phyloP scores from a whole-genome alignment of 2,113 vertebrate genomes.

The Neodon shergylaensis region DNA sequence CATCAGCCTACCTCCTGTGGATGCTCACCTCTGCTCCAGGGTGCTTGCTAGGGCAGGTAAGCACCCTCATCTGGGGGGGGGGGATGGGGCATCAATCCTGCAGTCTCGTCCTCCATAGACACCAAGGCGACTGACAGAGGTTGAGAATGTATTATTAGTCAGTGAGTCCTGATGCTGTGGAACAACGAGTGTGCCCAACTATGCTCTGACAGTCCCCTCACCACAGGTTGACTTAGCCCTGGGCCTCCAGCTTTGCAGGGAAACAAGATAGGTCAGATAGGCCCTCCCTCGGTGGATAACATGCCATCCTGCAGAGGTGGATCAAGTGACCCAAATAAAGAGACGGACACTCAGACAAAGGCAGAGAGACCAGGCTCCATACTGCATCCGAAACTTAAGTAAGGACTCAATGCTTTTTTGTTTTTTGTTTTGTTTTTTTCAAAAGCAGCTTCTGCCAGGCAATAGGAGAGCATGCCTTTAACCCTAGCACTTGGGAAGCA shows the following conservation, averaged over 20 bases:
- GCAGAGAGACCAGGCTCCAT: background rate
- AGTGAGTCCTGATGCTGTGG: background rate
- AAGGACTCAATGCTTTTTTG: background rate
- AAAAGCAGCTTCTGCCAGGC: background rate
- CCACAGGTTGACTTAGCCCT: background rate
- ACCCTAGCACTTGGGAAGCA: too few species aligned
- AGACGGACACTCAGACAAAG: background rate
- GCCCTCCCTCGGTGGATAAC: background rate
- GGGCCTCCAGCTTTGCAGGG: background rate
- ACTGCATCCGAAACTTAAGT: background rate
- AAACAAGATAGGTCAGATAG: background rate
- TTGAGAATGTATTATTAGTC: background rate
- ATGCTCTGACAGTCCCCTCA: background rate
- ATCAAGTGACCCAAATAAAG: background rate
- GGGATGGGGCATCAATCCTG: too few species aligned
- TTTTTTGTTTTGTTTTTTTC: background rate
- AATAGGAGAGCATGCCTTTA: too few species aligned
- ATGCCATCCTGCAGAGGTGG: background rate
- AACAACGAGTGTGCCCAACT: background rate
- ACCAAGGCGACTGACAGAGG: background rate
- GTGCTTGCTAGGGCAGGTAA: background rate
- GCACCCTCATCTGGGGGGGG: too few species aligned
- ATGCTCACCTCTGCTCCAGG: background rate
- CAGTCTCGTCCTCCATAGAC: background rate
- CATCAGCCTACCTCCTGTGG: too few species aligned